These are phyloP conservation scores for Platypus cylindrus DNA, from an alignment of 2,888 invertebrate genomes.

Conservation along the genomic window DNA sequence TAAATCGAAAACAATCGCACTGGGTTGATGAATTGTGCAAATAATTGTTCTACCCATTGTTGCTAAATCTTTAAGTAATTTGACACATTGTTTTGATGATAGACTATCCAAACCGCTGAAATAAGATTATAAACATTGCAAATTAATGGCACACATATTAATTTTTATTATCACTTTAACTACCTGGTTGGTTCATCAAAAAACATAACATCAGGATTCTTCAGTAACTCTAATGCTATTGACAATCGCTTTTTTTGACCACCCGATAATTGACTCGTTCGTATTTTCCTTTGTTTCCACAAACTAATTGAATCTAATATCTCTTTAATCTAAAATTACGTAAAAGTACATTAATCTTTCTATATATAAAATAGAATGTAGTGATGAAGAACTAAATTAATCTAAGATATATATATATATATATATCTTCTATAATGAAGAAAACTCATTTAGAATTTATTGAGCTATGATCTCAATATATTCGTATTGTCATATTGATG, in stretches of 20 bases:
- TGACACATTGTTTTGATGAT: slow-evolving; percentile 70
- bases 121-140: slow-evolving; percentile 20
- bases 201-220: slow-evolving; percentile 85
- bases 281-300: slow-evolving; percentile 49
- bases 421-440: no score
- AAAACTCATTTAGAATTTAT: no score
- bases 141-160: neutral
- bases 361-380: no score
- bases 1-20: slow-evolving; percentile 72
- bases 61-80: slow-evolving; percentile 68
- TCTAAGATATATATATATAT: no score
- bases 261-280: slow-evolving; percentile 65
- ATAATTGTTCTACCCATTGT: slow-evolving; percentile 75
- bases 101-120: slow-evolving; percentile 68
- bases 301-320: slow-evolving; percentile 68
- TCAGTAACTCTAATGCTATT: slow-evolving; percentile 81
- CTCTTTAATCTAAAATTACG: slow-evolving; percentile 54
- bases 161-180: neutral
- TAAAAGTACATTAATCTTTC: no score
- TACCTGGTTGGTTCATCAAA: slow-evolving; percentile 77
- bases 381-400: no score
- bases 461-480: no score
- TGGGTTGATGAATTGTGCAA: slow-evolving; percentile 86
- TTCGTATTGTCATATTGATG: no score
- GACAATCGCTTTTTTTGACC: slow-evolving; percentile 84